These are phyloP conservation scores for Austrofundulus limnaeus DNA, from an alignment of 2,113 vertebrate genomes.

Conservation along the genomic window DNA sequence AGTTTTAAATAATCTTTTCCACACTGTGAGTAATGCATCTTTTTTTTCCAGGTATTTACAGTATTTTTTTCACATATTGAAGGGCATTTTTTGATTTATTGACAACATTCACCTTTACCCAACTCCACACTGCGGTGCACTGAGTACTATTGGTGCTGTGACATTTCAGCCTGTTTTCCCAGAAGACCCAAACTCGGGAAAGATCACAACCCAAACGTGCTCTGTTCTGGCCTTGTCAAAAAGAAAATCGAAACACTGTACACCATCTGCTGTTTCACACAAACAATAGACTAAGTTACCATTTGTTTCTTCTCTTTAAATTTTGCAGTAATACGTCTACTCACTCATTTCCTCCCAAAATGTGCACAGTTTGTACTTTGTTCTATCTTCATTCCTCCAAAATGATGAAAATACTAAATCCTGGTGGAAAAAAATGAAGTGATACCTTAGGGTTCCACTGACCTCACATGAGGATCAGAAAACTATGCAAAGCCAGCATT, in stretches of 20 bases:
- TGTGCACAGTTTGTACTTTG: not conserved
- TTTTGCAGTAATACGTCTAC: not conserved
- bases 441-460: not conserved
- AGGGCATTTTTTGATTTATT: conserved; percentile 21
- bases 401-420: not conserved
- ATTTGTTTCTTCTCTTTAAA: conserved; percentile 1
- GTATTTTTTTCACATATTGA: too few relatives aligned
- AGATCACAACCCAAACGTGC: not conserved
- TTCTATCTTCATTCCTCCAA: not conserved
- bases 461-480: not conserved
- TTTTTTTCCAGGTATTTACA: too few relatives aligned
- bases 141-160: not conserved
- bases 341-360: not conserved
- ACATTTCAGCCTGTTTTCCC: conserved; percentile 23
- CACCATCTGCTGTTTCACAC: conserved; percentile 9
- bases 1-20: too few relatives aligned
- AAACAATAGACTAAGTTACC: not conserved
- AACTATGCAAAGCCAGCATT: not conserved
- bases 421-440: not conserved
- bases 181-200: conserved; percentile 10
- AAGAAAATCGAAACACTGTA: conserved; percentile 7
- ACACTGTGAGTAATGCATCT: too few relatives aligned
- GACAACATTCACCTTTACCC: not conserved
- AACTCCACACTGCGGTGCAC: not conserved
- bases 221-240: conserved; percentile 1